Conservation (phyloP, 2,113 vertebrate genomes). For the Tonatia bakeri region DNA sequence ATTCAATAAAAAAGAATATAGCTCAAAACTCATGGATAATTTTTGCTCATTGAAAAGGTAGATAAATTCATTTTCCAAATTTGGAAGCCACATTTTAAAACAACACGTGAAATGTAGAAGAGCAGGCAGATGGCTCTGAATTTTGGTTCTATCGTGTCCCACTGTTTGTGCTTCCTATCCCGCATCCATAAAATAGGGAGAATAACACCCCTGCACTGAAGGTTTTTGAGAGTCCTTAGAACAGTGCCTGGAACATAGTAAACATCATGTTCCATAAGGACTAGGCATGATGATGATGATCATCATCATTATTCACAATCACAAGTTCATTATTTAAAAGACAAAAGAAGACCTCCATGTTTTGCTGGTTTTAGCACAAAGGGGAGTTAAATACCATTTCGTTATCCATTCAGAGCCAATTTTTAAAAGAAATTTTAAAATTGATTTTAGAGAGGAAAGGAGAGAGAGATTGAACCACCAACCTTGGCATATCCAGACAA, state of each 20-base stretch:
- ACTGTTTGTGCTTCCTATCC: background rate
- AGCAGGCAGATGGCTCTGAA: background rate
- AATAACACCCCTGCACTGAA: background rate
- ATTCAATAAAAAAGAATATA: background rate
- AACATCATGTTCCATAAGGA: background rate
- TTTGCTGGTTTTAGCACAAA: background rate
- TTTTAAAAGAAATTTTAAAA: too few species aligned
- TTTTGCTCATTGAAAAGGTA: slow-evolving; percentile 4
- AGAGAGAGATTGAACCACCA: too few species aligned
- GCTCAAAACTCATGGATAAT: background rate
- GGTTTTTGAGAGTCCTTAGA: background rate
- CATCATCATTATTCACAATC: background rate
- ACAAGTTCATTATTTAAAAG: background rate
- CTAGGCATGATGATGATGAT: background rate
- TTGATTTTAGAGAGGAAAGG: too few species aligned
- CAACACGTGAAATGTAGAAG: background rate
- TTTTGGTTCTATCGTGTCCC: background rate
- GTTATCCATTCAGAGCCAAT: background rate
- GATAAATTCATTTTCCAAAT: background rate
- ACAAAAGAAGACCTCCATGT: background rate
- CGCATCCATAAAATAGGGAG: background rate
- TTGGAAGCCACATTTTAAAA: background rate
- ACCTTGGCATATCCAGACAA: too few species aligned
- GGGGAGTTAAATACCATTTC: background rate
- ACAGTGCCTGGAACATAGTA: background rate